phyloP scores from a whole-genome alignment of 2,797 vertebrate species.

The Artibeus jamaicensis region DNA sequence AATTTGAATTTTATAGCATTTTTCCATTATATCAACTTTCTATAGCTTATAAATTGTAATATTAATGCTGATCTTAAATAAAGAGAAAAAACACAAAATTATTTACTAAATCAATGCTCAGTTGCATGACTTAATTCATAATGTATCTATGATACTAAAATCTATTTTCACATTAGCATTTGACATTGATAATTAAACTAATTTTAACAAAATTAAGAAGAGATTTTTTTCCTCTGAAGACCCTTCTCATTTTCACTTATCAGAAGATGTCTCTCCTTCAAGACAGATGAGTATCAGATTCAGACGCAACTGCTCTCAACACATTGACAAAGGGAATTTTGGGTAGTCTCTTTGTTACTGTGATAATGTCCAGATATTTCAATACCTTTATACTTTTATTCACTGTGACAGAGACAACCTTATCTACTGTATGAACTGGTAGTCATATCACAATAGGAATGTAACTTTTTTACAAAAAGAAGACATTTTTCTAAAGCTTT shows the following conservation, averaged over 20 bases:
- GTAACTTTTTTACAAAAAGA: slow-evolving; percentile 40
- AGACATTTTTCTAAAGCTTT: slow-evolving; percentile 49
- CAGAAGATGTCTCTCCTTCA: not conserved
- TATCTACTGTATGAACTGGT: not conserved
- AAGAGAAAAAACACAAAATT: not conserved
- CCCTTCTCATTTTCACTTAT: slow-evolving; percentile 18
- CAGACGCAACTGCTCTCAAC: not conserved
- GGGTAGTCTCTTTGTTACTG: not conserved
- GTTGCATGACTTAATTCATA: not conserved
- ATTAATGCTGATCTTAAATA: not conserved
- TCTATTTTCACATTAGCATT: not conserved
- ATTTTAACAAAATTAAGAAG: slow-evolving; percentile 38
- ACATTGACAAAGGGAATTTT: not conserved
- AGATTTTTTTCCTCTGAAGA: not conserved
- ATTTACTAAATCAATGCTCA: not conserved
- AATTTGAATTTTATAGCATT: not conserved
- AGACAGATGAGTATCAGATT: slow-evolving; percentile 11
- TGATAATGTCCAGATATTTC: not conserved
- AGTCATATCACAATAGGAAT: slow-evolving; percentile 40
- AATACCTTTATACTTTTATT: not conserved
- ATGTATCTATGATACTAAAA: not conserved
- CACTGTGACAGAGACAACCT: not conserved
- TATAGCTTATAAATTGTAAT: not conserved
- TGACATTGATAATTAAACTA: slow-evolving; percentile 43
- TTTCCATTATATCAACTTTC: not conserved